phyloP scores from a whole-genome alignment of 2,113 vertebrate genomes.

The Oostethus manadensis region DNA sequence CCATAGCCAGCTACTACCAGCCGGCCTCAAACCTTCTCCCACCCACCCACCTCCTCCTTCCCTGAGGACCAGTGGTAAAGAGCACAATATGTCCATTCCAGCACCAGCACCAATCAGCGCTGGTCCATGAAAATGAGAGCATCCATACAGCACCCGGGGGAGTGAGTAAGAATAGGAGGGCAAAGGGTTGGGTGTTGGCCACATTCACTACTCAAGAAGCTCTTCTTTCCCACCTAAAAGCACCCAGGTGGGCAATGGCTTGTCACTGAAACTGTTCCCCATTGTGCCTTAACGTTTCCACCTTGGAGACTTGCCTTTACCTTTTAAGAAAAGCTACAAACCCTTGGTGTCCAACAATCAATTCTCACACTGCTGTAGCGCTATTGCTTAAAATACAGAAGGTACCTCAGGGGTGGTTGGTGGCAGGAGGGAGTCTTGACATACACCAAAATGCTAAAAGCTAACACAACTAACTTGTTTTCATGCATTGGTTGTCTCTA shows the following conservation, averaged over 20 bases:
- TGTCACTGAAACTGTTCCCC: too few relatives aligned
- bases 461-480: conserved; percentile 50
- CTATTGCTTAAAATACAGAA: not conserved
- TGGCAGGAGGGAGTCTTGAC: conserved; percentile 1
- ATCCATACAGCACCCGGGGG: conserved; percentile 13
- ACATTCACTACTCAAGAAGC: conserved; percentile 1
- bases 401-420: not conserved
- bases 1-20: conserved; percentile 27
- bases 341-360: not conserved
- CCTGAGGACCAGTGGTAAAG: conserved; percentile 47
- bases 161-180: conserved; percentile 29
- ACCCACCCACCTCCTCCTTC: conserved; percentile 5
- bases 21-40: not conserved
- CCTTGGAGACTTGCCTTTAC: too few relatives aligned
- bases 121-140: conserved; percentile 28
- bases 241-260: too few relatives aligned
- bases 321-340: too few relatives aligned
- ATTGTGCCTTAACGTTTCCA: too few relatives aligned
- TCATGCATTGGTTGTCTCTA: conserved; percentile 63
- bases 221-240: too few relatives aligned
- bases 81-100: conserved; percentile 43
- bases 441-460: conserved; percentile 30
- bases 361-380: not conserved
- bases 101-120: conserved; percentile 17
- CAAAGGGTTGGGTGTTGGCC: conserved; percentile 21